Evolutionary conservation across 2,888 invertebrate genomes (phyloP).

Genomic region (Drymonia ruficornis): DNA sequence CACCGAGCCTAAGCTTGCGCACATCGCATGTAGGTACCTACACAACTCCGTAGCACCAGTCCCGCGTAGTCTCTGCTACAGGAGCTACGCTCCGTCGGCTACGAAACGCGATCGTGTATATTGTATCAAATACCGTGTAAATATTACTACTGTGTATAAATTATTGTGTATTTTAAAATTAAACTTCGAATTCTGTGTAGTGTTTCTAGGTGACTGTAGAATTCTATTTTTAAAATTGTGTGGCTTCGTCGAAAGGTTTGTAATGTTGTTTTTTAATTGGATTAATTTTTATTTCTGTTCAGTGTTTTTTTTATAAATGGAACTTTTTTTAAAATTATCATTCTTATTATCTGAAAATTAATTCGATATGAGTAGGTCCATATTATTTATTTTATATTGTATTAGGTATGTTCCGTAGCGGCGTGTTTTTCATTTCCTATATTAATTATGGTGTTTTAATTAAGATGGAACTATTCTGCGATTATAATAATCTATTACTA

Average conservation of each 20-base stretch:
- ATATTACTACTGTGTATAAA: slow-evolving; percentile 29
- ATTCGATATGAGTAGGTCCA: not conserved
- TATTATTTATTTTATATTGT: no score
- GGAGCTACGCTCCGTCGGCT: slow-evolving; percentile 53
- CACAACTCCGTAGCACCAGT: slow-evolving; percentile 54
- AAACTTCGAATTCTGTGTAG: slow-evolving; percentile 35
- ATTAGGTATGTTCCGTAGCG: no score
- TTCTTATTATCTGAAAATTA: not conserved
- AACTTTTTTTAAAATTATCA: not conserved
- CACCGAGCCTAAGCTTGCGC: slow-evolving; percentile 55
- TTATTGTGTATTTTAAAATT: slow-evolving; percentile 26
- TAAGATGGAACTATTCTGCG: no score
- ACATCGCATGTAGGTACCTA: slow-evolving; percentile 33
- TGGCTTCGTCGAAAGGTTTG: slow-evolving; percentile 47
- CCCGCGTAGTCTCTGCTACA: slow-evolving; percentile 56
- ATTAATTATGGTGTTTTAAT: no score
- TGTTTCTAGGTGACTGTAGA: slow-evolving; percentile 40
- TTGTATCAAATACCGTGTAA: slow-evolving; percentile 21
- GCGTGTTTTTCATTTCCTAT: no score
- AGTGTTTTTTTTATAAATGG: slow-evolving; percentile 9
- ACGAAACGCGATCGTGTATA: slow-evolving; percentile 47
- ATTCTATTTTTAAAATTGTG: slow-evolving; percentile 32
- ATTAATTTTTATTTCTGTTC: slow-evolving; percentile 38
- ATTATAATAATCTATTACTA: no score
- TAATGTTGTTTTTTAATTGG: slow-evolving; percentile 42